Evolutionary conservation across 2,113 vertebrate genomes (phyloP).

Genomic region (Ivindomyrus marchei): DNA sequence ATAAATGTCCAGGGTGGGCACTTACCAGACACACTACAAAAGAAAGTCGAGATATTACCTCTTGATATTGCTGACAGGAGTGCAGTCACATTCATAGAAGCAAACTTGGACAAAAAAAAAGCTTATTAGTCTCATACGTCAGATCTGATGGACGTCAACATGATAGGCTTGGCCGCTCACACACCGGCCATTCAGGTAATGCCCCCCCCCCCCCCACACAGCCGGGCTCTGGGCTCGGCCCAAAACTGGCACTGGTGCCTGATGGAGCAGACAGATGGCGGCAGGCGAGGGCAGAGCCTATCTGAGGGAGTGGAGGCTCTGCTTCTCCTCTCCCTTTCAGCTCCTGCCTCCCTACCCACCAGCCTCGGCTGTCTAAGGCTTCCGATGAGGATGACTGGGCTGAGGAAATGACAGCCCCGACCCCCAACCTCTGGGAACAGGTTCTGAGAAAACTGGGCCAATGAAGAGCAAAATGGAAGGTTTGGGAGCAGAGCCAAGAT

Average conservation of each 20-base stretch:
- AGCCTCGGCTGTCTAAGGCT: not conserved
- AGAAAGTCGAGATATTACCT: not conserved
- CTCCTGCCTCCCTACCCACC: not conserved
- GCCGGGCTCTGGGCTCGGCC: not conserved
- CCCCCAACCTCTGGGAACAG: not conserved
- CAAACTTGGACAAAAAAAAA: not conserved
- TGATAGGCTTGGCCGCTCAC: not conserved
- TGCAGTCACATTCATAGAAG: not conserved
- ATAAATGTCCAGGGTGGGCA: not conserved
- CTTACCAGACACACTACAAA: not conserved
- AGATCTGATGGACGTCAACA: not conserved
- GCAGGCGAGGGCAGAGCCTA: not conserved
- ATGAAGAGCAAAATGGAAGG: not conserved
- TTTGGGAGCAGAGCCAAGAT: not conserved
- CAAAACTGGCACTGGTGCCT: not conserved
- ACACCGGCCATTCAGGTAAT: not conserved
- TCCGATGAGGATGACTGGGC: not conserved
- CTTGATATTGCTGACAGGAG: not conserved
- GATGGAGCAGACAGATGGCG: not conserved
- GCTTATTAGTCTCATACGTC: not conserved
- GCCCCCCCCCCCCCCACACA: not conserved
- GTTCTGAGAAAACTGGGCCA: not conserved
- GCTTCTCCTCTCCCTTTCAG: not conserved
- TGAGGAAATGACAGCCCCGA: not conserved
- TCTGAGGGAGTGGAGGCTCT: not conserved